phyloP scores from a whole-genome alignment of 2,113 vertebrate genomes.

The Protomyctophum bolini region DNA sequence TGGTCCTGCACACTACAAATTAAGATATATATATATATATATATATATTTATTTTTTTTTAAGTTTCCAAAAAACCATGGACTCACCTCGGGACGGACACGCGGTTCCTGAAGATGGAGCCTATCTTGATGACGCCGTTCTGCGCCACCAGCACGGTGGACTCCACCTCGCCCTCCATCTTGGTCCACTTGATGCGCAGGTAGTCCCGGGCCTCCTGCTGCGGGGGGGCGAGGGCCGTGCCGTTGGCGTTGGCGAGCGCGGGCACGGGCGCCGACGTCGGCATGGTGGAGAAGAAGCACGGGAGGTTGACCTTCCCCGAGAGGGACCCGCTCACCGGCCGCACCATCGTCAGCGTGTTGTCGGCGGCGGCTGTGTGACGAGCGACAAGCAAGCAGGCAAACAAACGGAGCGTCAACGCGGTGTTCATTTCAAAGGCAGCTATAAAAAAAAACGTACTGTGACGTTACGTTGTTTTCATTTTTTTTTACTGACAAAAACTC shows the following conservation, averaged over 20 bases:
- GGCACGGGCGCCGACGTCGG: conserved; percentile 83
- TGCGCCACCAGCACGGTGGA: conserved; percentile 91
- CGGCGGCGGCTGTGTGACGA: conserved; percentile 64
- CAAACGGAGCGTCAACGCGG: too few species aligned
- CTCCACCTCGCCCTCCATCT: conserved; percentile 84
- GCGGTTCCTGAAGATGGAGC: conserved; percentile 85
- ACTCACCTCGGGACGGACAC: conserved; percentile 80
- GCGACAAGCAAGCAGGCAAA: conserved; percentile 6
- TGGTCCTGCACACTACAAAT: too few species aligned
- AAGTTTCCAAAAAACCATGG: too few species aligned
- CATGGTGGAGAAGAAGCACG: conserved; percentile 89
- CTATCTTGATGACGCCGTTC: conserved; percentile 91
- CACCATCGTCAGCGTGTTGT: conserved; percentile 60
- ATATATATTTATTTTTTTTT: too few species aligned
- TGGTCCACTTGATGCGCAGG: conserved; percentile 96
- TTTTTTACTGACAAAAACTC: too few species aligned
- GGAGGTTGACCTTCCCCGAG: conserved; percentile 88
- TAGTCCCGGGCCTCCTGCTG: conserved; percentile 75
- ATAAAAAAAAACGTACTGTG: too few species aligned
- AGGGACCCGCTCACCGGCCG: conserved; percentile 85
- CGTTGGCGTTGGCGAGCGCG: conserved; percentile 75
- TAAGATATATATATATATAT: too few species aligned
- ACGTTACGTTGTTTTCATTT: too few species aligned
- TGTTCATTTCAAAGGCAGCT: too few species aligned
- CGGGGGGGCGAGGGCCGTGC: conserved; percentile 49